These are phyloP conservation scores for Geophilus truncorum DNA, from an alignment of 2,888 invertebrate species.

Conservation along the genomic window DNA sequence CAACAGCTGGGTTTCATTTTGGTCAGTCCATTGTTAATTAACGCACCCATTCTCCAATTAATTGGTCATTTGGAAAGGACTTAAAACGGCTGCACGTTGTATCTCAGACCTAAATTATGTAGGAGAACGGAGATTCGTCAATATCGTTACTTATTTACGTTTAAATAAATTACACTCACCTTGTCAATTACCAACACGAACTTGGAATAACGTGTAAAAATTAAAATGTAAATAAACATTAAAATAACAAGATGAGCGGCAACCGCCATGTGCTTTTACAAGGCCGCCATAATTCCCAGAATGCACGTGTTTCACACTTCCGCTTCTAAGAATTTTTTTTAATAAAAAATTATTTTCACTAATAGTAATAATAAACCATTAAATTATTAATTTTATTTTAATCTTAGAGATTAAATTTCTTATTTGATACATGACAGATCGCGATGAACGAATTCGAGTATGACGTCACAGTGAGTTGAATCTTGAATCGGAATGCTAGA, in stretches of 20 bases:
- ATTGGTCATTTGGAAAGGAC: neutral
- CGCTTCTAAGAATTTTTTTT: too few relatives aligned
- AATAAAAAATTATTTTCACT: too few relatives aligned
- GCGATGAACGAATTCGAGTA: neutral
- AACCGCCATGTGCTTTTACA: neutral
- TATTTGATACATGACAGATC: too few relatives aligned
- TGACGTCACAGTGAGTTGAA: neutral
- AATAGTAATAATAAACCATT: too few relatives aligned
- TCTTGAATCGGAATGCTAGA: neutral
- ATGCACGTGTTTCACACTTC: neutral
- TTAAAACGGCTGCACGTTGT: neutral
- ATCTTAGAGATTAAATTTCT: too few relatives aligned
- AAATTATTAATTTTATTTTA: too few relatives aligned
- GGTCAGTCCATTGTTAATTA: conserved; percentile 1
- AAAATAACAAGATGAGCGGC: too few relatives aligned
- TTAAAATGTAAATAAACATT: too few relatives aligned
- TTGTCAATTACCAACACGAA: too few relatives aligned
- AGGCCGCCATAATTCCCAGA: neutral
- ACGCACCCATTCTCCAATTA: neutral
- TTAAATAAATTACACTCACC: too few relatives aligned
- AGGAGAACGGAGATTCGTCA: neutral
- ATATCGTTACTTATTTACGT: too few relatives aligned
- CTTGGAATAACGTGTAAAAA: too few relatives aligned
- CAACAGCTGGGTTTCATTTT: neutral
- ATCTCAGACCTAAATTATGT: neutral